phyloP scores from a whole-genome alignment of 2,113 vertebrate genomes.

The Pelusios castaneus region DNA sequence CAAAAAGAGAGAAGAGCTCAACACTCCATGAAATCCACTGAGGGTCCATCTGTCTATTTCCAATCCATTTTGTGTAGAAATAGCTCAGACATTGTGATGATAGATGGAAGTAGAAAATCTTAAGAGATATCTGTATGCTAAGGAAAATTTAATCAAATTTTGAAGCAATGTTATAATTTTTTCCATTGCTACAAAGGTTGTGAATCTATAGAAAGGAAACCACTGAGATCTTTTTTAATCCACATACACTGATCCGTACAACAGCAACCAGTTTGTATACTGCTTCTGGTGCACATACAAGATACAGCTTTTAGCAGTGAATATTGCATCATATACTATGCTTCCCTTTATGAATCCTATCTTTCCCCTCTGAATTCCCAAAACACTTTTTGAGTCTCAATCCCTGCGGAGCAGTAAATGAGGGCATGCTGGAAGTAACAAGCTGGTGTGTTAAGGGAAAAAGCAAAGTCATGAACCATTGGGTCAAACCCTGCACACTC shows the following conservation, averaged over 20 bases:
- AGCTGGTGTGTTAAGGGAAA: background rate
- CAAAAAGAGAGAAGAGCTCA: background rate
- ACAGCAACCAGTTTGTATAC: background rate
- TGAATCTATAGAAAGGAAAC: background rate
- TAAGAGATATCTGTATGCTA: background rate
- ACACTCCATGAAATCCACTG: background rate
- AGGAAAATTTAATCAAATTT: background rate
- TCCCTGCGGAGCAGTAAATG: background rate
- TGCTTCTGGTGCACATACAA: background rate
- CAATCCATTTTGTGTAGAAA: background rate
- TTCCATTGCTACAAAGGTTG: background rate
- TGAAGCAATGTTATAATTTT: background rate
- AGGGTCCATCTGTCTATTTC: background rate
- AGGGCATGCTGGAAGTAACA: background rate
- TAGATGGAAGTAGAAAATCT: background rate
- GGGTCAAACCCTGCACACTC: background rate
- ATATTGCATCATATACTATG: background rate
- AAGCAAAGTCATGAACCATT: background rate
- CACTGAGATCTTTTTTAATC: background rate
- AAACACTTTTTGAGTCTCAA: background rate
- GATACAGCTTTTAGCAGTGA: background rate
- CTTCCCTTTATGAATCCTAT: fast-evolving
- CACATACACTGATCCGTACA: background rate
- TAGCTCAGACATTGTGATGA: background rate
- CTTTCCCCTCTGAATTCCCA: fast-evolving